phyloP scores from a whole-genome alignment of 1,140 invertebrate species.

The Drosophila erecta region DNA sequence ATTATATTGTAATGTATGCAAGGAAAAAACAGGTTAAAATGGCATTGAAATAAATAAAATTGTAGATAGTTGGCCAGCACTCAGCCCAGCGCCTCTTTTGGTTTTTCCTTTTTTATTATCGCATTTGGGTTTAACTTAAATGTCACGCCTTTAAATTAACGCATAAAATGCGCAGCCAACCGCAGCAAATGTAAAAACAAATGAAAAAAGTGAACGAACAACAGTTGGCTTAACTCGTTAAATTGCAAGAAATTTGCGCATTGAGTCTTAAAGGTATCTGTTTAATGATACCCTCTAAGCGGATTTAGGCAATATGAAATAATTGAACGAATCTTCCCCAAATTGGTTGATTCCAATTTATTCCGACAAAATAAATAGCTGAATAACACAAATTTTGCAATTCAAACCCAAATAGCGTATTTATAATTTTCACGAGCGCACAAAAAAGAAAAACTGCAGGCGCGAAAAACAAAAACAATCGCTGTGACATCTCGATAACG shows the following conservation, averaged over 20 bases:
- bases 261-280: constrained; percentile 5
- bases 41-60: constrained; percentile 67
- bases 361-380: constrained; percentile 3
- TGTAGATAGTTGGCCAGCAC: constrained; percentile 34
- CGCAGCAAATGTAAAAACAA: constrained; percentile 55
- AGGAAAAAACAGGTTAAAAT: constrained; percentile 16
- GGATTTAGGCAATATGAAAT: background rate
- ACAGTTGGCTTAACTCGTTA: constrained; percentile 22
- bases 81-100: background rate
- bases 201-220: constrained; percentile 12
- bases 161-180: constrained; percentile 62
- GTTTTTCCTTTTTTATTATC: constrained; percentile 38
- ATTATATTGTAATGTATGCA: constrained; percentile 46
- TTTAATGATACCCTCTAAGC: constrained; percentile 3
- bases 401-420: constrained; percentile 31
- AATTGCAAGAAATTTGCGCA: background rate
- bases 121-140: constrained; percentile 65
- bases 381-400: constrained; percentile 21
- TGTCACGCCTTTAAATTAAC: constrained; percentile 71
- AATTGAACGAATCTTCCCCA: too few relatives aligned
- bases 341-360: background rate
- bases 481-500: constrained; percentile 9
- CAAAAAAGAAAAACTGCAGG: constrained; percentile 28
- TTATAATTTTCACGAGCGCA: constrained; percentile 27
- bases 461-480: constrained; percentile 1